Base-by-base conservation (phyloP, 2,113 vertebrate species). In the Chunga burmeisteri region DNA sequence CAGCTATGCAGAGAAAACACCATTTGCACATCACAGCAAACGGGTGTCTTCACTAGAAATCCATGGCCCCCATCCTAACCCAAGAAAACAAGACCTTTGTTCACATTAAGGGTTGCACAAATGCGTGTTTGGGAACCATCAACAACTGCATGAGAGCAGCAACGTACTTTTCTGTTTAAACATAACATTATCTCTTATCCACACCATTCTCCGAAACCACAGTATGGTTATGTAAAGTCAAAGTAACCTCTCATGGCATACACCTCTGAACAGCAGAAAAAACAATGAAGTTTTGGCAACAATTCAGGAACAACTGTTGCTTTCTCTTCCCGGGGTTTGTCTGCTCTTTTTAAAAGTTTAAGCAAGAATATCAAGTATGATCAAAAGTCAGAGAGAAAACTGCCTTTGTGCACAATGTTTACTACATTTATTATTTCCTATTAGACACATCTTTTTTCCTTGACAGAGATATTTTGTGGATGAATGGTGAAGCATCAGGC, bases 121-220 rank as follows among this genome's bases (percentile, higher is more conserved):
- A 40, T 2, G 0, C 1, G 0, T 17, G 40, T 30, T 59, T 55
- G 50, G 29, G 40, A 77, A 50, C 23, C 44, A 68, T 5, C 50
- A 73, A 18, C 44, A 10, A 38, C 18, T 34, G 16, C 18, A 16
- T 20, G 6, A 46, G 5, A 46, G n/a, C 22, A 63, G 29, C 7
- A 84, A 84, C 0, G 0, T 30, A 36, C 16, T 55, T 61, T 50
- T 40, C 18, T 66, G 70, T 58, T 80, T 47, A 53, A 75, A 44
- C 7, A 18, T 47, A 62, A 67, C 3, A 7, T 50, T 81, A 22
- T 34, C 25, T 66, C 34, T 52, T 27, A 61, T 27, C 27, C 40
- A 44, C 26, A 38, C 5, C 6, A 30, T 55, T 36, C 38, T 86
- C 55, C 34, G 36, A 68, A 68, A 73, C 32, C 17, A 40, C 44